These are phyloP conservation scores for Drosophila sp. DNA, from an alignment of 1,140 invertebrate genomes.

Conservation along the genomic window DNA sequence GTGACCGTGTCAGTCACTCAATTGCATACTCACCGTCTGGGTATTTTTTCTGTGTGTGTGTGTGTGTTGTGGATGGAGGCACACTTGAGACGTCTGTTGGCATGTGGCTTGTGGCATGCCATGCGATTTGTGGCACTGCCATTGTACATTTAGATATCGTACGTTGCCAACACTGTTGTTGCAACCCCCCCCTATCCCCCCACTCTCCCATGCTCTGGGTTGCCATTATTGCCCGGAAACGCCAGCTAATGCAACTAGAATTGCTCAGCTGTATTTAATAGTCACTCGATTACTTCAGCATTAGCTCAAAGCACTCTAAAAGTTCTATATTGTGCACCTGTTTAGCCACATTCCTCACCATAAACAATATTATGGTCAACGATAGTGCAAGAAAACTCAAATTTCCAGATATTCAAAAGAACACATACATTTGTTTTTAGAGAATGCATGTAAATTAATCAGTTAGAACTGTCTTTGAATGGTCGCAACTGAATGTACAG, in stretches of 20 bases:
- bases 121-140: constrained; percentile 63
- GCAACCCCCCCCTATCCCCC: too few relatives aligned
- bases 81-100: constrained; percentile 72
- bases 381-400: too few relatives aligned
- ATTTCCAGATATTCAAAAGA: too few relatives aligned
- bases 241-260: constrained; percentile 38
- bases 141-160: constrained; percentile 62
- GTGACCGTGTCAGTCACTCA: constrained; percentile 59
- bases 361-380: too few relatives aligned
- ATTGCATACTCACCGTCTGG: constrained; percentile 79
- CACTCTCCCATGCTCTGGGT: constrained; percentile 16
- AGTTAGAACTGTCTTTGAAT: too few relatives aligned
- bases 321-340: background rate
- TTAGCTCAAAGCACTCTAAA: constrained; percentile 11
- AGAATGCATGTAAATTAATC: too few relatives aligned
- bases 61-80: constrained; percentile 29
- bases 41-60: constrained; percentile 58
- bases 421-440: too few relatives aligned
- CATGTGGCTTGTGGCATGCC: constrained; percentile 61
- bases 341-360: background rate
- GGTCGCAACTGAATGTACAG: too few relatives aligned
- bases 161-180: constrained; percentile 18
- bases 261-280: constrained; percentile 23
- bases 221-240: constrained; percentile 45
- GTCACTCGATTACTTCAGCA: constrained; percentile 1